Evolutionary conservation across 1,140 invertebrate genomes (phyloP).

Genomic region (Batillaria attramentaria): DNA sequence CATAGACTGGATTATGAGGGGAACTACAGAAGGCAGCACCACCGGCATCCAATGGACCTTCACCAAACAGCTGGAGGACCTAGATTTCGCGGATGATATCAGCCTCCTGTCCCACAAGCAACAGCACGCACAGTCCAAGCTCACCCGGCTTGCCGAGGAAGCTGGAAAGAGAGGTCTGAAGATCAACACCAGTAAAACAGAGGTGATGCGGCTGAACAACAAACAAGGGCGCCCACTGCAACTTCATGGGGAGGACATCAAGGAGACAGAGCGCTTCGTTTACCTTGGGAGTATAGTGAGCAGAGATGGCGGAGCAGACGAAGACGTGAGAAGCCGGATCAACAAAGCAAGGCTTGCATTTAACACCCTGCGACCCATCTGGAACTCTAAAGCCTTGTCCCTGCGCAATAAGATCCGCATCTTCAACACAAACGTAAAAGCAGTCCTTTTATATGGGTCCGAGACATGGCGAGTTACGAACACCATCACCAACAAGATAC

Average conservation of each 20-base stretch:
- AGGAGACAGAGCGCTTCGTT: conserved; percentile 9
- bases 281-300: conserved; percentile 23
- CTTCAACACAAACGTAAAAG: conserved; percentile 45
- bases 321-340: conserved; percentile 28
- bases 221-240: conserved; percentile 1
- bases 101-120: neutral
- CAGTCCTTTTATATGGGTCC: conserved; percentile 44
- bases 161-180: neutral
- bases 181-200: conserved; percentile 17
- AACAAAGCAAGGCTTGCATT: conserved; percentile 32
- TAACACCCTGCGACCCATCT: conserved; percentile 30
- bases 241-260: neutral
- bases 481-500: conserved; percentile 9
- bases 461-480: conserved; percentile 34
- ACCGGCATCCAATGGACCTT: conserved; percentile 40
- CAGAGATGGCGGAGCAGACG: conserved; percentile 33
- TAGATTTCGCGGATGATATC: conserved; percentile 35
- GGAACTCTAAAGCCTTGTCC: conserved; percentile 30
- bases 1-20: conserved; percentile 41
- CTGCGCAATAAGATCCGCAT: conserved; percentile 25
- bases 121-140: neutral
- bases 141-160: neutral
- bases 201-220: conserved; percentile 8
- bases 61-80: conserved; percentile 23
- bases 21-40: conserved; percentile 15